A percentile compares a stretch with the other conserved stretches of the same genome.
phyloP scores from a whole-genome alignment of 1,140 invertebrate species.

The Drosophila varians region DNA sequence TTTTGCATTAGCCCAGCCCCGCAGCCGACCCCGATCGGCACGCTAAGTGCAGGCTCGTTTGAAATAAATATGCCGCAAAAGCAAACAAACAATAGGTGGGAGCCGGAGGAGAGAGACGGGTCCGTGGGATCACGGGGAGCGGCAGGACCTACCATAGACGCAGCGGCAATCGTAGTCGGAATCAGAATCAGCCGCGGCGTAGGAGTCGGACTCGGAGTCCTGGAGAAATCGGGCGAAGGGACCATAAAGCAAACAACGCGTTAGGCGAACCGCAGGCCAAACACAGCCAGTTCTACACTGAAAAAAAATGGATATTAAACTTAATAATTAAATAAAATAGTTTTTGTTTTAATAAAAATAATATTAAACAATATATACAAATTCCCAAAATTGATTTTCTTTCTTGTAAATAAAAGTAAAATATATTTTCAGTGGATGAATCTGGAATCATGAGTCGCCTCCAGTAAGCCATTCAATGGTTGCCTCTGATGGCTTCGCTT shows the following conservation, averaged over 20 bases:
- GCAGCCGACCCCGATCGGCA: background rate
- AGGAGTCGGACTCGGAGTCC: conserved; percentile 8
- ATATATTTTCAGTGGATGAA: conserved; percentile 15
- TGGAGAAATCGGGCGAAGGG: background rate
- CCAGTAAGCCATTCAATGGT: conserved; percentile 65
- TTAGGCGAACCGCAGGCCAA: conserved; percentile 70
- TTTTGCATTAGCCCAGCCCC: conserved; percentile 66
- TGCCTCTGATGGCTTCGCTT: conserved; percentile 71
- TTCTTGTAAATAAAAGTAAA: background rate
- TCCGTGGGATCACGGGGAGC: conserved; percentile 9
- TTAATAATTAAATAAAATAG: background rate
- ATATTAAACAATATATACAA: no score
- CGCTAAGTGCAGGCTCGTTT: conserved; percentile 78
- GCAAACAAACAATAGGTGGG: conserved; percentile 74
- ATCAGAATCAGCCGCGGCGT: conserved; percentile 21
- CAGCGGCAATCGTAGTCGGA: conserved; percentile 36
- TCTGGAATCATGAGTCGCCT: conserved; percentile 29
- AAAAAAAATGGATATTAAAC: background rate
- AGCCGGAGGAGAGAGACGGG: background rate
- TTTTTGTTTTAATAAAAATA: no score
- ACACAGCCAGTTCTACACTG: conserved; percentile 17
- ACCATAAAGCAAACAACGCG: conserved; percentile 71
- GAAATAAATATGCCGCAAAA: conserved; percentile 80
- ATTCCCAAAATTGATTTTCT: no score
- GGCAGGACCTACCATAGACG: conserved; percentile 6